Base-by-base conservation (phyloP, 2,113 vertebrate species). In the Mastomys coucha region DNA sequence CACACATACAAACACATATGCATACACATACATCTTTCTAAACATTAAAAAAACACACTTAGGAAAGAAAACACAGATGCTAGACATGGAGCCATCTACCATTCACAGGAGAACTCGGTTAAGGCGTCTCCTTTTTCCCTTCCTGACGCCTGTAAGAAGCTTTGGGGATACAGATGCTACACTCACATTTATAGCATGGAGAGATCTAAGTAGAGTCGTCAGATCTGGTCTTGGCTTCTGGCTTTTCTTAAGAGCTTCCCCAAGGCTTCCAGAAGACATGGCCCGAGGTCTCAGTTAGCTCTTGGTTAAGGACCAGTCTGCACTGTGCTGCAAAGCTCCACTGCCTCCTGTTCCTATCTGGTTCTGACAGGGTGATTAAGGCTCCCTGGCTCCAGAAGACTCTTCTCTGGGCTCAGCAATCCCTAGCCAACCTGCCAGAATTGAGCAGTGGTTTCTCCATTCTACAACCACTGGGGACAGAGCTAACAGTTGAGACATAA, bases 61-160 rank as follows among this genome's bases (percentile, higher is more conserved):
- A 45, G 60, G 45, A 85, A 89, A 80, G 7, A 45, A 67, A 67
- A n/a, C 33, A 81, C 33, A 91, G 76, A 60, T 53, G 31, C 65
- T 1, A 51, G 63, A 75, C 19, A n/a, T 0, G 33, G 33, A 26
- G 20, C 26, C 24, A 1, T n/a, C 31, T 24, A 0, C 28, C 2
- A 49, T 9, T 9, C 51, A 53, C 56, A 88, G 65, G 16, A 56
- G 0, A 63, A 42, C 33, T 65, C 70, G 24, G 42, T 13, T 17
- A 81, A 49, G 65, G 78, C 4, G 12, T 1, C 75, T 82, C 5
- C 42, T 53, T 53, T n/a, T 72, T 60, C 39, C 56, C 56, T 91
- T 91, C 75, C 11, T 9, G 33, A 53, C 20, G 4, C 78, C 82
- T 84, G 36, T 42, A 39, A 69, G n/a, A 56, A 78, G n/a, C 53